Base-by-base conservation (phyloP, 2,888 invertebrate species). In the Pachymerium ferrugineum region DNA sequence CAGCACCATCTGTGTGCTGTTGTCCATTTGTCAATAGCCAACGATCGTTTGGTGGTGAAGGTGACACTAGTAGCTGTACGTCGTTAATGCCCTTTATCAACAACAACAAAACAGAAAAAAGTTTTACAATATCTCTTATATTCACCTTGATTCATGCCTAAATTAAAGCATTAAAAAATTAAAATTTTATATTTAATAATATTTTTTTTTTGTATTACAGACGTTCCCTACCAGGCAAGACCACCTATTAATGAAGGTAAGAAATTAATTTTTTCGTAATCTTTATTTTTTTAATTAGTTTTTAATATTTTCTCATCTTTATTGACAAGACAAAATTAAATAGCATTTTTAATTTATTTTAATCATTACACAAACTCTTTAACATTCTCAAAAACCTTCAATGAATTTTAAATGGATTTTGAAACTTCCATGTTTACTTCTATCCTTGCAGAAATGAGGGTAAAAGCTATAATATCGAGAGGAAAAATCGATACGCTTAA, bases 11-110 rank as follows among this genome's bases (percentile, higher is more conserved):
- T 62, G 62, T 62, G 62, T 62, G 62, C 28, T 62, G 62, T 62
- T 62, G 62, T 62, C 62, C 62, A 62, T 62, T 62, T 62, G 62
- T 62, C 62, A 62, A 62, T 62, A 62, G 62, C 62, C 62, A 62
- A 62, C 62, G 28, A 62, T 62, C 62, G 62, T 8, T 25, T 62
- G 3, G 62, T 25, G 10, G 28, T 62, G 62, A 62, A 62, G 62
- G 62, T 62, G 62, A 62, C 62, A 62, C 28, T 62, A 47, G 47
- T 4, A 16, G 16, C 22, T 62, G 62, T 28, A 28, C 6, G 28
- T 25, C 62, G 12, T 62, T 62, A 62, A 62, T 28, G 12, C 62
- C n/a, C n/a, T n/a, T n/a, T n/a, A n/a, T n/a, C n/a, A n/a, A n/a
- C n/a, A n/a, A n/a, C n/a, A n/a, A n/a, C n/a, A n/a, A n/a, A n/a